Base-by-base conservation (phyloP, 1,140 invertebrate species). In the Philotrypesis tridentata region DNA sequence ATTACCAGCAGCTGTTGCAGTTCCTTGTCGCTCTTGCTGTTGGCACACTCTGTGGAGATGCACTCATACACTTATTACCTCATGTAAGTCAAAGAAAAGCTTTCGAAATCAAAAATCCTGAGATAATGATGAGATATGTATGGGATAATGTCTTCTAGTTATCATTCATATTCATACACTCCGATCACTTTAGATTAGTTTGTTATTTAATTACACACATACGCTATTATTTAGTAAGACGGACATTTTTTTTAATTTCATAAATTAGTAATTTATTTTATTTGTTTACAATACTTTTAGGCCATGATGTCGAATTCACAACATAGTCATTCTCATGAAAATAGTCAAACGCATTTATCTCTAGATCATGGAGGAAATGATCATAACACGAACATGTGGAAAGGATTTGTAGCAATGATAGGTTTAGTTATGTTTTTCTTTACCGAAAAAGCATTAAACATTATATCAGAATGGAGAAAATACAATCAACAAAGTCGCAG, bases 1-100 rank as follows among this genome's bases (percentile, higher is more conserved):
- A 97, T 91, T 98, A 98, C 89, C 95, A 98, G 86, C 96, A 97
- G 84, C 91, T 98, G 55, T 92, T 98, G 79, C 97, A 98, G 89
- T 98, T 98, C 90, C 92, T 98, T 78, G 97, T 99, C 6, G 97
- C 97, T 0, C 92, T 99, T 77, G 98, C 98, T 40, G 96, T 99
- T 43, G 97, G 97, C 17, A 97, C 97, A 6, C 92, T 99, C 71
- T 95, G 96, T 61, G 97, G 97, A 7, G 97, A 98, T 93, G 97
- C 97, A 2, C 92, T 99, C 33, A 93, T 99, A 80, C 98, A 99
- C 94, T 93, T 99, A 23, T 93, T 99, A 87, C 98, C 98, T 71
- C 97, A 98, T 92, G 97, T 96, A 84, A 95, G 93, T 92, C 55
- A n/a, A 40, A 60, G 31, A 78, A 61, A 65, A 76, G 29, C 74